A percentile compares a stretch with the other conserved stretches of the same genome.
These are phyloP conservation scores for Ranitomeya variabilis DNA, from an alignment of 2,113 vertebrate species.

Conservation along the genomic window DNA sequence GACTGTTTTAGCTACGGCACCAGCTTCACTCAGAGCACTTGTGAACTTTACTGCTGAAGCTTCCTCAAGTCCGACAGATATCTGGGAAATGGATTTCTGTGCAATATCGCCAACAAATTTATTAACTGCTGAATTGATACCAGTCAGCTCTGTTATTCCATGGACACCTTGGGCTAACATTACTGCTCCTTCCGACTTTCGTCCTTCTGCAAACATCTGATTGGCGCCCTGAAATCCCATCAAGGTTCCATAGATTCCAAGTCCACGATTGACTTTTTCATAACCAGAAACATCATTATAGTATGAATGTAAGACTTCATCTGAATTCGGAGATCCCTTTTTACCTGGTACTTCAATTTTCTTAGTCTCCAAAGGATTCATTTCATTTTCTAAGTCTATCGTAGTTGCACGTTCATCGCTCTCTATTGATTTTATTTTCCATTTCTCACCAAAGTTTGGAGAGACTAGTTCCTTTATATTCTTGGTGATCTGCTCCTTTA, in stretches of 20 bases:
- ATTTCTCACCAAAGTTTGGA: neutral
- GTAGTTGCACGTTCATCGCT: neutral
- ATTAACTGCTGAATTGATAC: constrained; percentile 3
- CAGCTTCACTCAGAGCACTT: constrained; percentile 13
- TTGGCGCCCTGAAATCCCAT: constrained; percentile 41
- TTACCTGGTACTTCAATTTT: neutral
- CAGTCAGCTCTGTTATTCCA: neutral
- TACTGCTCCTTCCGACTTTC: constrained; percentile 25
- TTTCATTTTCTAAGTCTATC: neutral
- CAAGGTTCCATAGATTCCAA: constrained; percentile 21
- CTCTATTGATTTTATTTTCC: neutral
- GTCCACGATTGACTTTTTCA: neutral
- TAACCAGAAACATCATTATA: neutral
- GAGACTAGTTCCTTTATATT: constrained; percentile 22
- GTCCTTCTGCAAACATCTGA: constrained; percentile 14
- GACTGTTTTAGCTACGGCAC: constrained; percentile 27
- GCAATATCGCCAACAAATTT: neutral
- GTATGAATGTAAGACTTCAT: neutral
- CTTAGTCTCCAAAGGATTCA: neutral
- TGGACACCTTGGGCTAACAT: constrained; percentile 22
- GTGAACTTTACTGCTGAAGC: constrained; percentile 38
- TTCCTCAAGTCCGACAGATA: constrained; percentile 38
- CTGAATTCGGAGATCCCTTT: neutral
- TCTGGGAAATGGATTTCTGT: constrained; percentile 5
- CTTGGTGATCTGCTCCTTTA: neutral